These are phyloP conservation scores for Ceratina japonica DNA, from an alignment of 1,140 invertebrate genomes.

Conservation along the genomic window DNA sequence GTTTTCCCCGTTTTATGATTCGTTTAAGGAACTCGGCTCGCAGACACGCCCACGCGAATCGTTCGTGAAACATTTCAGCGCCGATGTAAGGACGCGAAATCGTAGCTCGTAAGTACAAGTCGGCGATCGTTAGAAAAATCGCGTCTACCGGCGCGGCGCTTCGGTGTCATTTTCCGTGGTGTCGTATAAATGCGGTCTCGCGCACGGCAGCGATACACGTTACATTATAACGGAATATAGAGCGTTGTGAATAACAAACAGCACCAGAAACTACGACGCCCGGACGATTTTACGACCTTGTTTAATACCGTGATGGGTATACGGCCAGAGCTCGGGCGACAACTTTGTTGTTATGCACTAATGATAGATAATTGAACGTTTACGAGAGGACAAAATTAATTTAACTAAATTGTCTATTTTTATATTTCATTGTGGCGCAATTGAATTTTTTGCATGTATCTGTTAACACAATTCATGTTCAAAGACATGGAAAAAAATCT, in stretches of 20 bases:
- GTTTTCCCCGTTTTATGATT: not conserved
- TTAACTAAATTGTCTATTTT: not conserved
- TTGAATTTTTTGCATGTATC: too few relatives aligned
- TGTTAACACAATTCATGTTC: too few relatives aligned
- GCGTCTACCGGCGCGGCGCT: not conserved
- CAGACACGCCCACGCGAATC: not conserved
- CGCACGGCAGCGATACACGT: not conserved
- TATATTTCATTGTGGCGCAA: too few relatives aligned
- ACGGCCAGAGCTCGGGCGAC: too few relatives aligned
- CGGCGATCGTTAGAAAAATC: not conserved
- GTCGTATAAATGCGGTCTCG: not conserved
- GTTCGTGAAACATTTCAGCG: not conserved
- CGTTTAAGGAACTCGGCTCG: not conserved
- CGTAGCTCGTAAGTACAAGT: not conserved
- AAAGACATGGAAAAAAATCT: too few relatives aligned
- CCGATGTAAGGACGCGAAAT: slow-evolving; percentile 16
- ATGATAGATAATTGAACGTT: too few relatives aligned
- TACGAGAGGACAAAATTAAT: not conserved
- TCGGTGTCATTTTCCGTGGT: slow-evolving; percentile 13
- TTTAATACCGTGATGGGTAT: not conserved
- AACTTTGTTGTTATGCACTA: too few relatives aligned
- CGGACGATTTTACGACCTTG: not conserved
- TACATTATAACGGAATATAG: not conserved
- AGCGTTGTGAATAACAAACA: not conserved
- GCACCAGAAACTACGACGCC: not conserved